Evolutionary conservation across 2,888 invertebrate species (phyloP).

Genomic region (Epicampocera succincta): DNA sequence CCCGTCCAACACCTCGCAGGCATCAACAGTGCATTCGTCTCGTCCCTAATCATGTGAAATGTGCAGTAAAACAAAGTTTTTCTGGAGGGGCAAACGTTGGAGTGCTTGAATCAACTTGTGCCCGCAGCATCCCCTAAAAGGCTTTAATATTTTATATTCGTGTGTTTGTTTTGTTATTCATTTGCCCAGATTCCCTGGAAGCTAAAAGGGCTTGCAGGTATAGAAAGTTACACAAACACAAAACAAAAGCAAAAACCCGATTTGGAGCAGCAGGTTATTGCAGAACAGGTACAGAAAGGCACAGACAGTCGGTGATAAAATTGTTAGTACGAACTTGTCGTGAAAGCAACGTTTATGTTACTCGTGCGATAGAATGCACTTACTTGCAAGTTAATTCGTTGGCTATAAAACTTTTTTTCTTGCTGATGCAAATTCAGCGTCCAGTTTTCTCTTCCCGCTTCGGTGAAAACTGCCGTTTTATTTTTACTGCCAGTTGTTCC

Average conservation of each 20-base stretch:
- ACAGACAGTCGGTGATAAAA: constrained; percentile 8
- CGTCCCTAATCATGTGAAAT: constrained; percentile 15
- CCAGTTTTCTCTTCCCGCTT: no score
- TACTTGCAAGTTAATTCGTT: not conserved
- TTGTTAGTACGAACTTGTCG: not conserved
- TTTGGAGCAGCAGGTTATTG: not conserved
- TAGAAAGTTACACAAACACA: not conserved
- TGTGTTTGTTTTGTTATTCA: not conserved
- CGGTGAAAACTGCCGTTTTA: not conserved
- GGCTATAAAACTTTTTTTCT: no score
- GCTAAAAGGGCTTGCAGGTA: not conserved
- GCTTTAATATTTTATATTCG: constrained; percentile 26
- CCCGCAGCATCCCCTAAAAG: constrained; percentile 19
- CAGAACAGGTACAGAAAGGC: not conserved
- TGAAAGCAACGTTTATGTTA: not conserved
- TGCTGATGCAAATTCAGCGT: no score
- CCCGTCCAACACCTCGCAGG: constrained; percentile 26
- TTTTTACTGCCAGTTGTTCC: not conserved
- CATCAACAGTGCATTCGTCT: not conserved
- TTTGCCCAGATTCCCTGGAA: constrained; percentile 3
- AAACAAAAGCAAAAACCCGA: not conserved
- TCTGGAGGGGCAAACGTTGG: constrained; percentile 19
- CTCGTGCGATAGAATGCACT: no score
- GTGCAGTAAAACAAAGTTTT: not conserved
- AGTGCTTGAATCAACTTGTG: not conserved